Percentiles rank a stretch among this genome's conserved stretches.
phyloP scores from a whole-genome alignment of 2,888 invertebrate genomes.

The Aphodius granarius region DNA sequence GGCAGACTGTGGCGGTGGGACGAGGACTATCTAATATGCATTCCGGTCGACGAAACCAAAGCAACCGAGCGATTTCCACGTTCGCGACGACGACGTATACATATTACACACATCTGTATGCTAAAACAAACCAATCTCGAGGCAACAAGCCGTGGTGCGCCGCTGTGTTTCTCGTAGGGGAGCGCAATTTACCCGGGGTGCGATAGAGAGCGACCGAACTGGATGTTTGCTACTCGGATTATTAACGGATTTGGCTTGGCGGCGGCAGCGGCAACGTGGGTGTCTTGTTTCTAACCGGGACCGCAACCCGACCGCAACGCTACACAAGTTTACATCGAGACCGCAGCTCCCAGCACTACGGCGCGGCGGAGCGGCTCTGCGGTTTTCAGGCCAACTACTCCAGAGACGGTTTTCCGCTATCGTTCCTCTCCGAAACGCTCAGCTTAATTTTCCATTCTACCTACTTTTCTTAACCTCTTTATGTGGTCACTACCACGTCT shows the following conservation, averaged over 20 bases:
- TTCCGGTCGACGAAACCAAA: slow-evolving; percentile 41
- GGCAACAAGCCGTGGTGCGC: slow-evolving; percentile 44
- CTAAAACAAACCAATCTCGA: slow-evolving; percentile 50
- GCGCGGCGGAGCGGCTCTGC: slow-evolving; percentile 37
- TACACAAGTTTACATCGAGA: slow-evolving; percentile 51
- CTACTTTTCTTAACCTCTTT: no score
- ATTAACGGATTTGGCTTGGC: slow-evolving; percentile 30
- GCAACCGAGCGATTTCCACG: slow-evolving; percentile 41
- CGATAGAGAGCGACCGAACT: background rate
- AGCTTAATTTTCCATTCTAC: background rate
- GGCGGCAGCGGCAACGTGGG: slow-evolving; percentile 31
- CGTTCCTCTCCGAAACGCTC: background rate
- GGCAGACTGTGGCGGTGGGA: background rate
- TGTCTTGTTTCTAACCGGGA: slow-evolving; percentile 42
- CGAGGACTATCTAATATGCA: slow-evolving; percentile 21
- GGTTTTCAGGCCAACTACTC: slow-evolving; percentile 38
- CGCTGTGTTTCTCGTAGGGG: background rate
- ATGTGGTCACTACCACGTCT: no score
- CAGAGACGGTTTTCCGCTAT: background rate
- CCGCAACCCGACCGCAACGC: slow-evolving; percentile 48
- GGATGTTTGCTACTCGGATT: background rate
- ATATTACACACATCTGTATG: slow-evolving; percentile 51
- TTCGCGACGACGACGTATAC: slow-evolving; percentile 39
- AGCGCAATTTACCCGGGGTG: background rate
- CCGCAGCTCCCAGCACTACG: slow-evolving; percentile 46